Base-by-base conservation (phyloP, 2,113 vertebrate genomes). In the Chloebia gouldiae region DNA sequence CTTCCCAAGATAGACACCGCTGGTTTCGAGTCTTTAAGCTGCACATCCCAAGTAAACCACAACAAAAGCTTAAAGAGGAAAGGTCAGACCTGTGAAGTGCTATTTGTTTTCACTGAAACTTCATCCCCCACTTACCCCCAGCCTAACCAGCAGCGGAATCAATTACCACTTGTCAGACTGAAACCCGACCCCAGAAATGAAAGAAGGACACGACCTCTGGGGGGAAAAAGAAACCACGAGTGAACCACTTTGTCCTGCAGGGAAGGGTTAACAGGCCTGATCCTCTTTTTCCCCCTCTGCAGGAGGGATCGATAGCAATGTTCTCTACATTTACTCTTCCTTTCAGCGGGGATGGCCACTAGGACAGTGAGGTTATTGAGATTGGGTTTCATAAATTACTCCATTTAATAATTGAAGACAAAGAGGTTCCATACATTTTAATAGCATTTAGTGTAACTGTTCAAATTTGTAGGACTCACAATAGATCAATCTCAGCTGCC, bases 61-160 rank as follows among this genome's bases (percentile, higher is more conserved):
- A 98, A 98, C 98, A 98, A 97, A 98, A 97, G 97, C 98, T 96
- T 96, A 47, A 92, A 97, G 97, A 97, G 97, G 97, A 97, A 98
- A 98, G 97, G 98, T 98, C 98, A 98, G 98, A 93, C 85, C 97
- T 96, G 81, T 96, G 97, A 98, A 98, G 98, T 98, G 98, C 98
- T 98, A 99, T 99, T 99, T 99, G 99, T 99, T 99, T 99, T 99
- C 99, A 99, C 98, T 99, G 99, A 99, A 99, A 99, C 98, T 98
- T 97, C 98, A 99, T 98, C 98, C 96, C 97, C 98, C 99, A 99
- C 98, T 99, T 99, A 99, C 98, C 98, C 97, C 96, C 98, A 98
- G 98, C 98, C 98, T 98, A 98, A 98, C 98, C 98, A 98, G 98
- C 98, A 96, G 98, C 87, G 97, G 98, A 99, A 99, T 99, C 99